Evolutionary conservation across 2,888 invertebrate genomes (phyloP).

Genomic region (Malthinus seriepunctatus): DNA sequence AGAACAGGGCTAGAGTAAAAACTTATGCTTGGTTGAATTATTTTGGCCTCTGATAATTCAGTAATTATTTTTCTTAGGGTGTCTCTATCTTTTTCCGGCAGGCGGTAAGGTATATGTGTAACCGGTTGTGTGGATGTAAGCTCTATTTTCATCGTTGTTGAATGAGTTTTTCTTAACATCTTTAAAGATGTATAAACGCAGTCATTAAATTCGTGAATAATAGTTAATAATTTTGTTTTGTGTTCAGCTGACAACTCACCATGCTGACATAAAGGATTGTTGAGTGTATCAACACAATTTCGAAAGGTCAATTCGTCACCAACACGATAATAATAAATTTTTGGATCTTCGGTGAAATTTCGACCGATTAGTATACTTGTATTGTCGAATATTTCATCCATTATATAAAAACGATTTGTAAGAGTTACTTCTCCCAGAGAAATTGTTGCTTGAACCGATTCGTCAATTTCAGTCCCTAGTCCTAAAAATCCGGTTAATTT

Average conservation of each 20-base stretch:
- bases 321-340: conserved; percentile 12
- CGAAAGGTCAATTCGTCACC: not conserved
- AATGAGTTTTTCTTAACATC: not conserved
- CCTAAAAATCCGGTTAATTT: conserved; percentile 10
- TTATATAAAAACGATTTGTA: not conserved
- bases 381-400: not conserved
- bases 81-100: not conserved
- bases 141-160: not conserved
- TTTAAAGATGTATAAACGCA: not conserved
- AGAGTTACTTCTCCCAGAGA: not conserved
- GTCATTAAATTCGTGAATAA: not conserved
- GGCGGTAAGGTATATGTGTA: not conserved
- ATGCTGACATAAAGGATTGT: not conserved
- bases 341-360: conserved; percentile 17
- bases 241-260: not conserved
- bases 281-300: not conserved
- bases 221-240: not conserved
- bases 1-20: not conserved
- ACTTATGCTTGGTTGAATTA: not conserved
- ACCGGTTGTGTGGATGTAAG: not conserved
- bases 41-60: not conserved
- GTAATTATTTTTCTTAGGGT: not conserved
- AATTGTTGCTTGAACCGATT: not conserved
- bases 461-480: not conserved
- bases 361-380: conserved; percentile 14